Evolutionary conservation across 2,888 invertebrate genomes (phyloP).

Genomic region (Alviniconcha strummeri): DNA sequence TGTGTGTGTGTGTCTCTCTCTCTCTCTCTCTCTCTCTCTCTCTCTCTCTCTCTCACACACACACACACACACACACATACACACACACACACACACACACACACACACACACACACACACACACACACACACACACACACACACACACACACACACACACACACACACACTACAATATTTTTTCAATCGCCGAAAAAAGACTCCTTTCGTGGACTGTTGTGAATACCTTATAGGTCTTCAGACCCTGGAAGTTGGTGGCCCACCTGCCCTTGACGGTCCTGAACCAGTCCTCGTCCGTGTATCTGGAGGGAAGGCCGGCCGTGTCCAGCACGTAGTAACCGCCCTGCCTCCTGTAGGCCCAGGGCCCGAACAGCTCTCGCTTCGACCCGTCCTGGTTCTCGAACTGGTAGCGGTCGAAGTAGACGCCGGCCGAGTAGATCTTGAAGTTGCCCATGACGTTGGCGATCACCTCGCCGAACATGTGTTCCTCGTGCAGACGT

Average conservation of each 20-base stretch:
- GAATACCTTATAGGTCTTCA: conserved; percentile 79
- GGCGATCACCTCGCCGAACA: conserved; percentile 94
- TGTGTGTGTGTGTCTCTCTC: no score
- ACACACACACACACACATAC: background rate
- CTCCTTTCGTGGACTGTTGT: no score
- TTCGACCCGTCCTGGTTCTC: conserved; percentile 76
- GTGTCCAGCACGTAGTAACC: conserved; percentile 47
- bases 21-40: no score
- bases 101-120: conserved; percentile 5
- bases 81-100: background rate
- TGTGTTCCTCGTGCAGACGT: conserved; percentile 81
- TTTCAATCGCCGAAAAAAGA: no score
- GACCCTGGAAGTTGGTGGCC: conserved; percentile 85
- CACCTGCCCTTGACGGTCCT: conserved; percentile 90
- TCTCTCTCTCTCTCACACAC: background rate
- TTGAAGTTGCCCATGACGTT: conserved; percentile 91
- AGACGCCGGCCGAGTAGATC: conserved; percentile 91
- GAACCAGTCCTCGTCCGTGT: conserved; percentile 89
- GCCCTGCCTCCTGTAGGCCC: conserved; percentile 49
- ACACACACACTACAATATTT: background rate
- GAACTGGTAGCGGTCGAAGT: conserved; percentile 88
- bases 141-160: background rate
- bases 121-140: background rate
- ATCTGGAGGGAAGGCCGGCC: conserved; percentile 75
- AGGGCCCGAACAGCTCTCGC: conserved; percentile 62